phyloP scores from a whole-genome alignment of 2,113 vertebrate genomes.

The Pardalotus punctatus region DNA sequence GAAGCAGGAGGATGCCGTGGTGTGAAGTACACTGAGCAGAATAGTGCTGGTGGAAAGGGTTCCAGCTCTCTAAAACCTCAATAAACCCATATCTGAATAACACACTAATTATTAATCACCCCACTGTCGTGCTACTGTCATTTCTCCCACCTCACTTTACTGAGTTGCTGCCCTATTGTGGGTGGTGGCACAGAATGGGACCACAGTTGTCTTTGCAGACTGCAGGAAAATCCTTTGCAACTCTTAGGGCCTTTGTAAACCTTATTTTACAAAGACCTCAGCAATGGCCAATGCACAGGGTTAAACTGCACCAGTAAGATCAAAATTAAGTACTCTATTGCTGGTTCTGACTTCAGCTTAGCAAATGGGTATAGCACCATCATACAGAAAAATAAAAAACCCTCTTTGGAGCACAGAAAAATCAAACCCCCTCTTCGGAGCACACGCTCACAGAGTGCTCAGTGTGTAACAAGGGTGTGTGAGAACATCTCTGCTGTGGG shows the following conservation, averaged over 20 bases:
- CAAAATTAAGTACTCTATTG: background rate
- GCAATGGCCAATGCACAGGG: background rate
- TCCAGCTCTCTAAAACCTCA: background rate
- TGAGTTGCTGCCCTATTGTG: background rate
- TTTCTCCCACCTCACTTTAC: background rate
- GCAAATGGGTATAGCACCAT: background rate
- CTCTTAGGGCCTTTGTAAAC: background rate
- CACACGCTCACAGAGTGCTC: background rate
- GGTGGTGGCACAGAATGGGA: background rate
- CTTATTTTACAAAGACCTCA: background rate
- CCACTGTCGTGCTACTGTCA: accelerated
- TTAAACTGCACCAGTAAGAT: background rate
- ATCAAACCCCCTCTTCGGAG: background rate
- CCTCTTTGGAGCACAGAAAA: background rate
- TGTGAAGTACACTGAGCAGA: background rate
- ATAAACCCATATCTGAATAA: background rate
- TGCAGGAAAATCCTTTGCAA: background rate
- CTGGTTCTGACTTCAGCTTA: background rate
- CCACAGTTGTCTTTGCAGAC: background rate
- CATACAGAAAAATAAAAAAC: background rate
- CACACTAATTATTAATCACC: background rate
- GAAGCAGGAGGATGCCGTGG: background rate
- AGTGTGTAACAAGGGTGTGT: no score
- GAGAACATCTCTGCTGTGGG: background rate
- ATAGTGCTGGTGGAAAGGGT: background rate